Conservation (phyloP, 2,797 vertebrate genomes). For the Chelon auratus region DNA sequence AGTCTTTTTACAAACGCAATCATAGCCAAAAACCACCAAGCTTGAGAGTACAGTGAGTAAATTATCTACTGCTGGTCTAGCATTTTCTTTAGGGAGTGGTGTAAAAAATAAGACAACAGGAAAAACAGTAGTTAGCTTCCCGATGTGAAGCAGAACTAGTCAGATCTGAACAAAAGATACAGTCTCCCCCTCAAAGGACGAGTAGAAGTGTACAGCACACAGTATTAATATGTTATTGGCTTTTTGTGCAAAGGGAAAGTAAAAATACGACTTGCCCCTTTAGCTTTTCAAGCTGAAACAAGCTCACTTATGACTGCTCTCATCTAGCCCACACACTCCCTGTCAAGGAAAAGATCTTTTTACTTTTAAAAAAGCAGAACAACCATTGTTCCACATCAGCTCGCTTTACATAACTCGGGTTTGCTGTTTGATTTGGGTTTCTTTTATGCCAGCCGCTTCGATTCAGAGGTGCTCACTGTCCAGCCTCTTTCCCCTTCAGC, state of each 20-base stretch:
- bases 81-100: background rate
- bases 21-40: background rate
- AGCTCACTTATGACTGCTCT: conserved; percentile 41
- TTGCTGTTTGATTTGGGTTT: conserved; percentile 59
- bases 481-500: conserved; percentile 64
- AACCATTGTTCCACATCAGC: conserved; percentile 48
- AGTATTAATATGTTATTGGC: conserved; percentile 24
- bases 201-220: conserved; percentile 10
- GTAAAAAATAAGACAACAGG: conserved; percentile 1
- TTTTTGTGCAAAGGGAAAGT: conserved; percentile 42
- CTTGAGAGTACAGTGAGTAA: background rate
- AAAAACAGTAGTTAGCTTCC: background rate
- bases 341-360: conserved; percentile 38
- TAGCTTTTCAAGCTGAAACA: conserved; percentile 55
- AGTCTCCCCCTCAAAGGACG: conserved; percentile 7
- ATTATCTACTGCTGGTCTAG: background rate
- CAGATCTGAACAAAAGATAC: conserved; percentile 24
- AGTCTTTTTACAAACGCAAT: background rate
- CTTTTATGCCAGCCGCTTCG: conserved; percentile 60
- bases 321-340: conserved; percentile 62
- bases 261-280: conserved; percentile 53
- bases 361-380: conserved; percentile 34
- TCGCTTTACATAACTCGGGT: conserved; percentile 63
- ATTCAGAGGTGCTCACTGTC: conserved; percentile 66
- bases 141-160: background rate